A percentile compares a stretch with the other conserved stretches of the same genome.
Conservation (phyloP, 2,888 invertebrate genomes). For the Stenolophus ochropezus region DNA sequence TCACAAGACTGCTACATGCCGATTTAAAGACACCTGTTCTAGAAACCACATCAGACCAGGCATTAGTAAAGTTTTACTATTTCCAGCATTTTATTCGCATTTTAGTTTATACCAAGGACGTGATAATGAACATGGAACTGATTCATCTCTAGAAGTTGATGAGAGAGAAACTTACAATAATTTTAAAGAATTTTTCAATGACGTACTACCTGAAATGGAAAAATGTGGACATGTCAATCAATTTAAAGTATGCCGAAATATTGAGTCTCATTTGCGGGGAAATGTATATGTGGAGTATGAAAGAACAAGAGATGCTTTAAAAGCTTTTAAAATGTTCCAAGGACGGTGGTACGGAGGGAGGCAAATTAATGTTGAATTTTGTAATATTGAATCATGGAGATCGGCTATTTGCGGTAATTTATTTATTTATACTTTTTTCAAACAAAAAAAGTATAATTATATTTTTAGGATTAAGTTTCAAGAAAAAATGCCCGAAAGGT, state of each 20-base stretch:
- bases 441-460: background rate
- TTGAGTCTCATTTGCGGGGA: conserved; percentile 89
- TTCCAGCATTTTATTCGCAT: conserved; percentile 89
- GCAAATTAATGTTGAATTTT: conserved; percentile 88
- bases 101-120: conserved; percentile 85
- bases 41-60: conserved; percentile 89
- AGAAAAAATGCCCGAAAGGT: conserved; percentile 90
- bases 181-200: conserved; percentile 89
- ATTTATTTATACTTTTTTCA: conserved; percentile 39
- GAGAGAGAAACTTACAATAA: conserved; percentile 86
- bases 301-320: conserved; percentile 79
- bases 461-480: conserved; percentile 81
- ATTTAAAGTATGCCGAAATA: conserved; percentile 89
- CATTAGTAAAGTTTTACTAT: conserved; percentile 83
- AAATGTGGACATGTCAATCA: conserved; percentile 80
- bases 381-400: conserved; percentile 86
- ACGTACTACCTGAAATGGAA: conserved; percentile 89
- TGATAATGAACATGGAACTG: conserved; percentile 87
- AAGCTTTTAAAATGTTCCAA: conserved; percentile 84
- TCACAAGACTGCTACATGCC: conserved; percentile 89
- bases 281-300: conserved; percentile 92
- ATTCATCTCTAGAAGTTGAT: conserved; percentile 89
- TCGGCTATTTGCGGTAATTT: conserved; percentile 89
- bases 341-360: conserved; percentile 92
- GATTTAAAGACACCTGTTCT: conserved; percentile 89